Conservation (phyloP, 2,113 vertebrate species). For the Labrus mixtus region DNA sequence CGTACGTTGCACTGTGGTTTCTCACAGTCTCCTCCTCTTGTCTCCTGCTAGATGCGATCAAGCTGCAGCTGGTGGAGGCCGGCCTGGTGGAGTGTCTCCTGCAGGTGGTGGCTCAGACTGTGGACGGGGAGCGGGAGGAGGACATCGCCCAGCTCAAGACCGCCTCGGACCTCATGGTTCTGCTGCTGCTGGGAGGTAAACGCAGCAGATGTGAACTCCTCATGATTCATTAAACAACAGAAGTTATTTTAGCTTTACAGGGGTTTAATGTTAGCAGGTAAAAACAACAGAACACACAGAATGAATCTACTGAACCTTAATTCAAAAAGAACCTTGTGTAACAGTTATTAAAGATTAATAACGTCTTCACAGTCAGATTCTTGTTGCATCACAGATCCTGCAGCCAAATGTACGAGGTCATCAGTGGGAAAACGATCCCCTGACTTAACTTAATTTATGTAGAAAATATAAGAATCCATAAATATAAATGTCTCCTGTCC, state of each 20-base stretch:
- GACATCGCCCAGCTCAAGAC: conserved; percentile 96
- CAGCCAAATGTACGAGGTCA: not conserved
- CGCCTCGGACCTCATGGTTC: conserved; percentile 97
- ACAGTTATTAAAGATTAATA: conserved; percentile 5
- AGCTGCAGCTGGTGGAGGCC: conserved; percentile 96
- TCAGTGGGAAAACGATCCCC: not conserved
- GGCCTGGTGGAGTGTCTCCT: conserved; percentile 96
- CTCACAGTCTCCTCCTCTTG: not conserved
- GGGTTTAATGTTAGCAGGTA: too few relatives aligned
- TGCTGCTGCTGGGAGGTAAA: conserved; percentile 94
- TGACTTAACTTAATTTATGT: not conserved
- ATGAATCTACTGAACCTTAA: not conserved
- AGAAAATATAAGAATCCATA: not conserved
- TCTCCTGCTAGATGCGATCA: conserved; percentile 90
- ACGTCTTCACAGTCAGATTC: not conserved
- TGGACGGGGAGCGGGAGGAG: conserved; percentile 94
- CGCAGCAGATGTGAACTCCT: not conserved
- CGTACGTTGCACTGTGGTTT: not conserved
- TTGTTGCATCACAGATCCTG: not conserved
- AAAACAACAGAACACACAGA: not conserved
- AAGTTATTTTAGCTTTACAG: too few relatives aligned
- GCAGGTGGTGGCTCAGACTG: conserved; percentile 93
- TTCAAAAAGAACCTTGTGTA: conserved; percentile 6
- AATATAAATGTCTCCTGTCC: not conserved
- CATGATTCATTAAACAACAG: too few relatives aligned